A percentile compares a stretch with the other conserved stretches of the same genome.
These are phyloP conservation scores for Onychomys arenicola DNA, from an alignment of 2,797 vertebrate species.

Conservation along the genomic window DNA sequence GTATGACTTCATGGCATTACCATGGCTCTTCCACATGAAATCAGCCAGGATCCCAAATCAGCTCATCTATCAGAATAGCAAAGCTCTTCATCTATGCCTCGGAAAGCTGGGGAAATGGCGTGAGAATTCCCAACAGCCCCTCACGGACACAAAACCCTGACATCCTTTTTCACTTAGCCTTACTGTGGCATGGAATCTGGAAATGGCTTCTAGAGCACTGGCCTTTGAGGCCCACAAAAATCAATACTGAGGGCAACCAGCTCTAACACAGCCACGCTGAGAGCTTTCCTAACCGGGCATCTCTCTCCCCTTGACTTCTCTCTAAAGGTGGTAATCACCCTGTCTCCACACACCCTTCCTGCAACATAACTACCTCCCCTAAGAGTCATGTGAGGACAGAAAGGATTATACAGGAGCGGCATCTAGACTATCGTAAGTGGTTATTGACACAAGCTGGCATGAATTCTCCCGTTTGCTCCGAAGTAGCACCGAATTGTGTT, in stretches of 20 bases:
- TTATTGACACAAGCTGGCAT: background rate
- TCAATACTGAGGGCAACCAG: background rate
- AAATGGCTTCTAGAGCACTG: background rate
- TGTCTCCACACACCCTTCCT: background rate
- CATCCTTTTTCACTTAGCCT: background rate
- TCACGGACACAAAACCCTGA: background rate
- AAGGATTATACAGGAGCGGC: background rate
- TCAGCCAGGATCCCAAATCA: background rate
- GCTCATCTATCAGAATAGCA: background rate
- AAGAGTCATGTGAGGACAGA: background rate
- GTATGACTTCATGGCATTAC: background rate
- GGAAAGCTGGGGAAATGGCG: background rate
- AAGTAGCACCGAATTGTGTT: background rate
- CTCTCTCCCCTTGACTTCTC: background rate
- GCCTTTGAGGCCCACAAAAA: background rate
- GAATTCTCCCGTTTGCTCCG: background rate
- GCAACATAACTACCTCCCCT: background rate
- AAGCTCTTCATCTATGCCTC: background rate
- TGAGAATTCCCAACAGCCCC: background rate
- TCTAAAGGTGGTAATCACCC: background rate
- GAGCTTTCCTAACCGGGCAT: background rate
- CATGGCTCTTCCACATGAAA: background rate
- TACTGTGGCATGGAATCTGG: background rate
- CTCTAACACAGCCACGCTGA: background rate
- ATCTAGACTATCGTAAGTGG: background rate